These are phyloP conservation scores for Sturmia bella DNA, from an alignment of 2,888 invertebrate genomes.

Conservation along the genomic window DNA sequence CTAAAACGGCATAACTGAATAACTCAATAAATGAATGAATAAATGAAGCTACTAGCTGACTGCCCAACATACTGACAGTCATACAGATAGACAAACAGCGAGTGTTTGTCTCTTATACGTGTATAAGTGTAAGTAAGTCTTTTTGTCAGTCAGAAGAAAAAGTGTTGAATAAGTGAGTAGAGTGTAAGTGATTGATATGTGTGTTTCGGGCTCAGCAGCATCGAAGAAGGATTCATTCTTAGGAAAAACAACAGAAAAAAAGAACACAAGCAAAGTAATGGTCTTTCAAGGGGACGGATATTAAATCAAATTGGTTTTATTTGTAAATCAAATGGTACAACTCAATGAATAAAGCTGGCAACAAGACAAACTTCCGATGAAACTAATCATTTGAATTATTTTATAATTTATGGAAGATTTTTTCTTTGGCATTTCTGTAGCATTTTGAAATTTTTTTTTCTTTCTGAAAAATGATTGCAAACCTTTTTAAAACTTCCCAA, in stretches of 20 bases:
- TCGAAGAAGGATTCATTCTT: not conserved
- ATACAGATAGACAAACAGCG: constrained; percentile 36
- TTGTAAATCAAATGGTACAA: constrained; percentile 28
- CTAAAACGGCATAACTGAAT: constrained; percentile 31
- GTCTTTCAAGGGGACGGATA: constrained; percentile 13
- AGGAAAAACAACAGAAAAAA: too few species aligned
- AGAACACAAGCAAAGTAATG: constrained; percentile 23
- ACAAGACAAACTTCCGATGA: constrained; percentile 19
- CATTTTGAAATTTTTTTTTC: not conserved
- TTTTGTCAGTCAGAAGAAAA: constrained; percentile 37
- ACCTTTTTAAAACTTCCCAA: too few species aligned
- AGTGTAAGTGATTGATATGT: constrained; percentile 66
- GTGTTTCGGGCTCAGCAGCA: constrained; percentile 30
- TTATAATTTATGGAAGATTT: constrained; percentile 22
- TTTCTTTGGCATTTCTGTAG: not conserved
- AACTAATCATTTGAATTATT: constrained; percentile 48
- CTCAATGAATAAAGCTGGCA: not conserved
- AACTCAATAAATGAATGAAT: constrained; percentile 17
- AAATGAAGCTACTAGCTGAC: constrained; percentile 41
- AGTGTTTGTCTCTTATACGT: not conserved
- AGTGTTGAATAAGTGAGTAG: constrained; percentile 56
- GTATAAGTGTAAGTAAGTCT: not conserved
- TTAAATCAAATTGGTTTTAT: constrained; percentile 56
- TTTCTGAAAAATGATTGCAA: too few species aligned
- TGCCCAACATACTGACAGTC: constrained; percentile 20